Evolutionary conservation across 2,797 vertebrate genomes (phyloP).

Genomic region (Gallinago nigripennis): DNA sequence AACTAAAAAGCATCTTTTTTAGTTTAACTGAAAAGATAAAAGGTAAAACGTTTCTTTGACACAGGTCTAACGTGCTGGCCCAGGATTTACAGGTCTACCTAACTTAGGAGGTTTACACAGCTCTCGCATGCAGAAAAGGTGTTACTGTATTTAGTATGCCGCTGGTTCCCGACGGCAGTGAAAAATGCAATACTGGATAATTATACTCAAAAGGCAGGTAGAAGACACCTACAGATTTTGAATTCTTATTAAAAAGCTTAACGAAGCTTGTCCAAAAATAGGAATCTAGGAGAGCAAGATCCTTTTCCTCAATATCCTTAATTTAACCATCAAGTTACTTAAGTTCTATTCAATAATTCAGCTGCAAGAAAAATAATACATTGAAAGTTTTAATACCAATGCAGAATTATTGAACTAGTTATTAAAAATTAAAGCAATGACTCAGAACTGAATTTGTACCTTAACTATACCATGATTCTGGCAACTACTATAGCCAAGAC

Average conservation of each 20-base stretch:
- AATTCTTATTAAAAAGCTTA: not conserved
- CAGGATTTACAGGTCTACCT: not conserved
- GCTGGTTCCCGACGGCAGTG: not conserved
- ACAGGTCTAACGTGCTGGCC: not conserved
- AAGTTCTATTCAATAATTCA: not conserved
- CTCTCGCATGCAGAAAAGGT: not conserved
- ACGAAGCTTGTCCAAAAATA: constrained; percentile 3
- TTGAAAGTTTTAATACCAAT: not conserved
- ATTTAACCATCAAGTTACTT: not conserved
- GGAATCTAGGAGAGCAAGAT: not conserved
- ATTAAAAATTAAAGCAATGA: not conserved
- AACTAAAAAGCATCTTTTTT: not conserved
- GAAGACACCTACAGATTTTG: not conserved
- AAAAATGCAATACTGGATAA: not conserved
- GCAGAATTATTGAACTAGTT: not conserved
- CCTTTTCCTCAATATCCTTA: not conserved
- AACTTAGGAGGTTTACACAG: not conserved
- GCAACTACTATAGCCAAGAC: not conserved
- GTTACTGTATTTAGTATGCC: not conserved
- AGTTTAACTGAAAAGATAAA: not conserved
- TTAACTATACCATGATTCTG: not conserved
- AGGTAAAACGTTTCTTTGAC: not conserved
- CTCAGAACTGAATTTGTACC: not conserved
- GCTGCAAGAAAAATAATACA: not conserved
- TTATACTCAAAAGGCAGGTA: not conserved